These are phyloP conservation scores for Lycodopsis pacificus DNA, from an alignment of 2,797 vertebrate genomes.

Conservation along the genomic window DNA sequence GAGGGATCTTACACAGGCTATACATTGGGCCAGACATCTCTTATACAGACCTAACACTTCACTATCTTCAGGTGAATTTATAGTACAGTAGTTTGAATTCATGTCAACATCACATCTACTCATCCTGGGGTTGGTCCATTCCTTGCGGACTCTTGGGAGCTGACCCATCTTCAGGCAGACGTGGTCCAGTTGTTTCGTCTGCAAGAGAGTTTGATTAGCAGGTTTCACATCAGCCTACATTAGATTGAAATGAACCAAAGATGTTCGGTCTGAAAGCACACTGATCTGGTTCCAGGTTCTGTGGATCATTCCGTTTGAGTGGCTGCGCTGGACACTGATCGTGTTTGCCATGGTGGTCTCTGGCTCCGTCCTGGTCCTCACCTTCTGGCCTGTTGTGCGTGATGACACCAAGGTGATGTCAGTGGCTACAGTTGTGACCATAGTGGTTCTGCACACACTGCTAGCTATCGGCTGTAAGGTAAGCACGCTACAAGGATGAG, in stretches of 20 bases:
- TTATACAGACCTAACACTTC: no score
- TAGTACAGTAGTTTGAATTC: no score
- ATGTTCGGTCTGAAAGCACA: neutral
- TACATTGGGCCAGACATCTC: no score
- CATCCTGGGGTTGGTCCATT: neutral
- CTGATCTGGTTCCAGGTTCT: constrained; percentile 79
- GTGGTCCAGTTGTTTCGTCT: neutral
- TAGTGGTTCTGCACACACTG: constrained; percentile 86
- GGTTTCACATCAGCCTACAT: neutral
- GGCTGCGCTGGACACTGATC: constrained; percentile 88
- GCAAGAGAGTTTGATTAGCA: neutral
- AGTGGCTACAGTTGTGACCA: constrained; percentile 73
- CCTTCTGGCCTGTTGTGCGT: constrained; percentile 88
- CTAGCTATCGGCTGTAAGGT: constrained; percentile 91
- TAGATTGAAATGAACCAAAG: neutral
- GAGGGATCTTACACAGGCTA: no score
- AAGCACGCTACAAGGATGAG: neutral
- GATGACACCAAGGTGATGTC: constrained; percentile 85
- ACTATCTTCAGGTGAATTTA: no score
- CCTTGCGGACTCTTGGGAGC: neutral
- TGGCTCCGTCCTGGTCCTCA: constrained; percentile 85
- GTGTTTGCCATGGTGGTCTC: constrained; percentile 85
- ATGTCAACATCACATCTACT: no score
- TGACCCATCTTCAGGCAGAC: neutral
- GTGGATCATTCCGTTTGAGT: constrained; percentile 85